A percentile compares a stretch with the other conserved stretches of the same genome.
Conservation (phyloP, 2,888 invertebrate genomes). For the Cheiracanthium punctorium region DNA sequence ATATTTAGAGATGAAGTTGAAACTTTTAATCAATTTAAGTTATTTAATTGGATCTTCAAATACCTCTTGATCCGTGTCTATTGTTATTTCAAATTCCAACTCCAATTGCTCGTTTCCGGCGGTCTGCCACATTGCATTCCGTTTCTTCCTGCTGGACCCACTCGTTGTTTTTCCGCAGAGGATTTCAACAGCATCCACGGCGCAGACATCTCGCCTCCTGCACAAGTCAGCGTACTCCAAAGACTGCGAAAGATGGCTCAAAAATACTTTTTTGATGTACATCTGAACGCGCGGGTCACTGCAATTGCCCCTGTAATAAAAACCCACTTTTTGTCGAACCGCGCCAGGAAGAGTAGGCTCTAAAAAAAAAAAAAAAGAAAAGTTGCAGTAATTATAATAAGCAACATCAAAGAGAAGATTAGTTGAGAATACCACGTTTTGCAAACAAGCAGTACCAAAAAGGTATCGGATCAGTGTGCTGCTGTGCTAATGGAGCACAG, state of each 20-base stretch:
- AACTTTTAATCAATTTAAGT: too few relatives aligned
- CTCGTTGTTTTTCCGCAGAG: slow-evolving; percentile 26
- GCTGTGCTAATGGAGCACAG: too few relatives aligned
- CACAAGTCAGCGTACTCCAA: slow-evolving; percentile 19
- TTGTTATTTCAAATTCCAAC: slow-evolving; percentile 59
- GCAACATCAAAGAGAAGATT: neutral
- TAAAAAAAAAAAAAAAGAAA: neutral
- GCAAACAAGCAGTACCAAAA: too few relatives aligned
- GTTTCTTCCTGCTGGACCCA: neutral
- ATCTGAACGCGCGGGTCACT: slow-evolving; percentile 29
- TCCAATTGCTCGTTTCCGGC: slow-evolving; percentile 30
- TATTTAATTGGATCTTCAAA: too few relatives aligned
- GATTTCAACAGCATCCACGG: slow-evolving; percentile 15
- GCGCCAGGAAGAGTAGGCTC: slow-evolving; percentile 13
- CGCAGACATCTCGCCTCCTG: neutral
- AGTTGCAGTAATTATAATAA: too few relatives aligned
- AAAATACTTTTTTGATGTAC: slow-evolving; percentile 35
- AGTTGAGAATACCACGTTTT: neutral
- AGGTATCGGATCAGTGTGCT: too few relatives aligned
- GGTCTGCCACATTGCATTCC: slow-evolving; percentile 25
- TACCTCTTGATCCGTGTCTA: slow-evolving; percentile 51
- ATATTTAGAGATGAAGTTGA: too few relatives aligned
- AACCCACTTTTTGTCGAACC: slow-evolving; percentile 16
- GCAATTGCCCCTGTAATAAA: slow-evolving; percentile 56
- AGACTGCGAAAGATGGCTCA: neutral